Conservation (phyloP, 2,113 vertebrate species). For the Corapipo altera region DNA sequence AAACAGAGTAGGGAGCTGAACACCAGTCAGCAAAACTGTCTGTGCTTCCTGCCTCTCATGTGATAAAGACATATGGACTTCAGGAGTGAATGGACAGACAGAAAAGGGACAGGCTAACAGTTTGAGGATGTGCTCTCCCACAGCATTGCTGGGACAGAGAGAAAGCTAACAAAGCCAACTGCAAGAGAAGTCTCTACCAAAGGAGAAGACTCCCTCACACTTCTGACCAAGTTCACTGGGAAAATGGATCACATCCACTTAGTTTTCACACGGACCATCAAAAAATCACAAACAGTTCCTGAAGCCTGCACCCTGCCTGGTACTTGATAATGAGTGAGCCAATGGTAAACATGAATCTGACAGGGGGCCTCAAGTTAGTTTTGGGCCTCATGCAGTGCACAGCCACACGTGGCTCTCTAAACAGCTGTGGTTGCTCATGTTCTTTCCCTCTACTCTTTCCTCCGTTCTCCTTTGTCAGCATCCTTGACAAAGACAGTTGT, state of each 20-base stretch:
- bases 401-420: accelerated
- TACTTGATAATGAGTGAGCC: not conserved
- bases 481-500: not conserved
- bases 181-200: not conserved
- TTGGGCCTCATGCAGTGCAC: not conserved
- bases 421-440: not conserved
- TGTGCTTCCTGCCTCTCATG: not conserved
- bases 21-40: not conserved
- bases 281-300: not conserved
- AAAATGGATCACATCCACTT: not conserved
- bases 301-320: not conserved
- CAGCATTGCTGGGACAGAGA: not conserved
- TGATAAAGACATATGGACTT: not conserved
- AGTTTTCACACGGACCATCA: not conserved
- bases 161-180: not conserved
- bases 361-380: accelerated
- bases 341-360: not conserved
- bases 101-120: not conserved
- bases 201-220: not conserved
- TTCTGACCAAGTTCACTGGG: not conserved
- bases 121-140: not conserved
- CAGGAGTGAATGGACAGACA: not conserved
- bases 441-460: not conserved
- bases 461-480: not conserved
- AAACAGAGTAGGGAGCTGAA: not conserved